Percentiles rank a stretch among this genome's conserved stretches.
These are phyloP conservation scores for Myotis findleyi DNA, from an alignment of 2,797 vertebrate genomes.

Conservation along the genomic window DNA sequence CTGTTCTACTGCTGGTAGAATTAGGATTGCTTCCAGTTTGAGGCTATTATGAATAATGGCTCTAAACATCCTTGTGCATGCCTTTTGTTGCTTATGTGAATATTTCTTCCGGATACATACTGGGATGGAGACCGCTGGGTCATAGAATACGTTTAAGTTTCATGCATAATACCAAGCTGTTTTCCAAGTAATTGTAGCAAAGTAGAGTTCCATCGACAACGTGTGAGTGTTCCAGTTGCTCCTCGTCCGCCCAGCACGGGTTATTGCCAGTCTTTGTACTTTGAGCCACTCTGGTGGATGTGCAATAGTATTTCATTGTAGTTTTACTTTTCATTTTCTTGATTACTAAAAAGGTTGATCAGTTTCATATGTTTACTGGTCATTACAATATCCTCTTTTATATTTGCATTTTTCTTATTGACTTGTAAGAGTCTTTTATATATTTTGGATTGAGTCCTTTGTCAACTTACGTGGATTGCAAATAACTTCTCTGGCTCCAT, in stretches of 20 bases:
- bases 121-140: background rate
- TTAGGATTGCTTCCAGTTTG: background rate
- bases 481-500: background rate
- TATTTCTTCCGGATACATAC: background rate
- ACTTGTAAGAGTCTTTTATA: background rate
- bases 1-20: background rate
- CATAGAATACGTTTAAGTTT: background rate
- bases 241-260: background rate
- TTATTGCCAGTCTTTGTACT: background rate
- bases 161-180: background rate
- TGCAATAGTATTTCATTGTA: background rate
- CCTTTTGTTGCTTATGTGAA: background rate
- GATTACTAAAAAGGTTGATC: background rate
- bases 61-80: background rate
- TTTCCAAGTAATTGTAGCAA: background rate
- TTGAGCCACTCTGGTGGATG: background rate
- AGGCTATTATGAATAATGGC: background rate
- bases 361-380: background rate
- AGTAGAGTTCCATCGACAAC: too few relatives aligned
- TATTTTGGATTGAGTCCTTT: background rate
- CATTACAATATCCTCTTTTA: background rate
- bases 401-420: slow-evolving; percentile 6
- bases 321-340: slow-evolving; percentile 10
- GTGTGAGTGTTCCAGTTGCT: background rate
- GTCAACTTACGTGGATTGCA: background rate